These are phyloP conservation scores for Eublepharis macularius DNA, from an alignment of 2,113 vertebrate genomes.

Conservation along the genomic window DNA sequence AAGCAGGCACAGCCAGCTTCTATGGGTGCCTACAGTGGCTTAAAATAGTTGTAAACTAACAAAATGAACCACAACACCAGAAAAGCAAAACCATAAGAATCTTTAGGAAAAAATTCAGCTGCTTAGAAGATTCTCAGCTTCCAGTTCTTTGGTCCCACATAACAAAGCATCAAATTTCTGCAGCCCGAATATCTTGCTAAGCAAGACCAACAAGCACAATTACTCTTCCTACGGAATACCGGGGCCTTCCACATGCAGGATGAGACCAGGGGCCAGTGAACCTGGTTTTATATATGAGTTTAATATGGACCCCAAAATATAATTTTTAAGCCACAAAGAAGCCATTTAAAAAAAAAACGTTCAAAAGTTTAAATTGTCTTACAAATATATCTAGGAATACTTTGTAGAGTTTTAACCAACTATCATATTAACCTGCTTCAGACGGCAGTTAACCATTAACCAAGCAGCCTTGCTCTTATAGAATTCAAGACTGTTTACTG, in stretches of 20 bases:
- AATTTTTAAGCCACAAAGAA: neutral
- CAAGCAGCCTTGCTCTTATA: neutral
- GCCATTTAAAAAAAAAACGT: neutral
- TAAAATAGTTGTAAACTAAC: neutral
- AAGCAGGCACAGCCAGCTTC: neutral
- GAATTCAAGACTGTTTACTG: no score
- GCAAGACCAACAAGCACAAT: neutral
- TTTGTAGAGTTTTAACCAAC: neutral
- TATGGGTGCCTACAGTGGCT: neutral
- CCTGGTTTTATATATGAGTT: neutral
- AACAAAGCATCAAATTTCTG: neutral
- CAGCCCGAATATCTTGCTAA: no score
- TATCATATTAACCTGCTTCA: neutral
- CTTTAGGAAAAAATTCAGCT: neutral
- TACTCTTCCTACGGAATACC: neutral
- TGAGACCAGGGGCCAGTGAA: neutral
- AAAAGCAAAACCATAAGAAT: neutral
- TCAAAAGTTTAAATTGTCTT: neutral
- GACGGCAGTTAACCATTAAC: neutral
- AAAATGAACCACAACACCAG: neutral
- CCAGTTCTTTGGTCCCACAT: neutral
- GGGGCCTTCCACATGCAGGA: neutral
- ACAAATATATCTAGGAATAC: neutral
- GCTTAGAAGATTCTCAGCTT: neutral
- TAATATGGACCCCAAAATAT: neutral